Evolutionary conservation across 2,888 invertebrate genomes (phyloP).

Genomic region (Tachina lurida): DNA sequence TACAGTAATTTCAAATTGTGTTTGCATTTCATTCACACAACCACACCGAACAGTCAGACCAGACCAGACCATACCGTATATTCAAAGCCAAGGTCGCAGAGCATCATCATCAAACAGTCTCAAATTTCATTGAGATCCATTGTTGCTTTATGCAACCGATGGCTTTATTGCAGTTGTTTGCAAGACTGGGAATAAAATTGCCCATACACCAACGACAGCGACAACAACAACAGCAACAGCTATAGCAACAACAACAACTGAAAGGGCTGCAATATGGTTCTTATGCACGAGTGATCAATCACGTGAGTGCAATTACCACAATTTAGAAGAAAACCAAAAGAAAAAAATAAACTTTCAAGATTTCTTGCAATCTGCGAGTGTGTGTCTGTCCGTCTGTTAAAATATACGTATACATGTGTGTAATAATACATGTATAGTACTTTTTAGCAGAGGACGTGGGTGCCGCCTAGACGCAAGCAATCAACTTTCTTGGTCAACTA

Average conservation of each 20-base stretch:
- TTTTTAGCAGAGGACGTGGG: slow-evolving; percentile 72
- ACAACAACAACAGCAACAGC: background rate
- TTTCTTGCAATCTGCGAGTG: slow-evolving; percentile 39
- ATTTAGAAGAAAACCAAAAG: slow-evolving; percentile 69
- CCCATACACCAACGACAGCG: slow-evolving; percentile 21
- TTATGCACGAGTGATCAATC: slow-evolving; percentile 75
- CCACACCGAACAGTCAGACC: slow-evolving; percentile 9
- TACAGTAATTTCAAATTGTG: slow-evolving; percentile 19
- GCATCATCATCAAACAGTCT: slow-evolving; percentile 70
- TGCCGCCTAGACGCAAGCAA: slow-evolving; percentile 71
- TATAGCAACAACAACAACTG: slow-evolving; percentile 16
- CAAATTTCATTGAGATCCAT: slow-evolving; percentile 71
- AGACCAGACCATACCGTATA: slow-evolving; percentile 8
- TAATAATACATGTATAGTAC: slow-evolving; percentile 6
- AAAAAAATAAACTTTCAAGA: slow-evolving; percentile 2
- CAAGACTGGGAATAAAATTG: slow-evolving; percentile 55
- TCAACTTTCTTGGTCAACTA: slow-evolving; percentile 64
- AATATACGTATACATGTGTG: background rate
- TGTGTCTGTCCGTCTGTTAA: slow-evolving; percentile 27
- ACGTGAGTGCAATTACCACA: slow-evolving; percentile 75
- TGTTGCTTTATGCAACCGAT: slow-evolving; percentile 66
- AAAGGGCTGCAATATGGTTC: slow-evolving; percentile 60
- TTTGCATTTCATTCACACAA: slow-evolving; percentile 34
- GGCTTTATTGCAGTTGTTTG: slow-evolving; percentile 54
- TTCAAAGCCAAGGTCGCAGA: slow-evolving; percentile 70